A percentile compares a stretch with the other conserved stretches of the same genome.
phyloP scores from a whole-genome alignment of 2,113 vertebrate species.

The Campylorhamphus procurvoides region DNA sequence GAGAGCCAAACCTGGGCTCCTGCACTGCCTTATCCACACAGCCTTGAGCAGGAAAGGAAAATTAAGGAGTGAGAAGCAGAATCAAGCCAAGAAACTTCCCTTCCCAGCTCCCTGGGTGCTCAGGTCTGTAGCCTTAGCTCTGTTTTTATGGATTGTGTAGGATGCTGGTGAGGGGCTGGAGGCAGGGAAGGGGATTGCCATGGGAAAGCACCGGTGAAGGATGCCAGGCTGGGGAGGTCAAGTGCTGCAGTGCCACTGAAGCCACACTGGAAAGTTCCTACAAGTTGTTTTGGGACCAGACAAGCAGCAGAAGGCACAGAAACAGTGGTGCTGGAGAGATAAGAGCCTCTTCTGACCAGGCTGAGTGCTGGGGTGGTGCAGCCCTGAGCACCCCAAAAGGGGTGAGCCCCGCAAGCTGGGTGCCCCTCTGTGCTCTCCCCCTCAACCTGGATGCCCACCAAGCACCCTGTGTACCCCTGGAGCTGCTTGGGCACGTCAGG shows the following conservation, averaged over 20 bases:
- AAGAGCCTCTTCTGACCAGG: background rate
- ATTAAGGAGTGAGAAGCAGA: background rate
- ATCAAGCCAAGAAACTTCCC: background rate
- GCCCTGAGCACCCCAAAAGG: background rate
- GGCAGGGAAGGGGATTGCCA: background rate
- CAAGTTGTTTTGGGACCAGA: background rate
- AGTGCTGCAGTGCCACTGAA: background rate
- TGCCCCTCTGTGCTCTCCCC: background rate
- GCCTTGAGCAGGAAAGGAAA: background rate
- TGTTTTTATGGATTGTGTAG: background rate
- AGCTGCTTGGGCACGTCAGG: background rate
- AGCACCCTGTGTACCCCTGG: background rate
- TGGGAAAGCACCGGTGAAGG: background rate
- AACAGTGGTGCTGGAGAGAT: accelerated
- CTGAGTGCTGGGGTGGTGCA: background rate
- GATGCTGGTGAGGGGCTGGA: background rate
- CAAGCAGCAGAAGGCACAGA: background rate
- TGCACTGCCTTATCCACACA: background rate
- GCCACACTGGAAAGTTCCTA: background rate
- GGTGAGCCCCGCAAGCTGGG: background rate
- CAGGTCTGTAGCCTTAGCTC: background rate
- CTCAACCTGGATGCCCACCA: background rate
- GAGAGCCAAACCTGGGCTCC: background rate
- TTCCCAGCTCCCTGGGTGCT: background rate
- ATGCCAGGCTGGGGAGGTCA: background rate